Evolutionary conservation across 2,113 vertebrate genomes (phyloP).

Genomic region (Crotalus helleri): DNA sequence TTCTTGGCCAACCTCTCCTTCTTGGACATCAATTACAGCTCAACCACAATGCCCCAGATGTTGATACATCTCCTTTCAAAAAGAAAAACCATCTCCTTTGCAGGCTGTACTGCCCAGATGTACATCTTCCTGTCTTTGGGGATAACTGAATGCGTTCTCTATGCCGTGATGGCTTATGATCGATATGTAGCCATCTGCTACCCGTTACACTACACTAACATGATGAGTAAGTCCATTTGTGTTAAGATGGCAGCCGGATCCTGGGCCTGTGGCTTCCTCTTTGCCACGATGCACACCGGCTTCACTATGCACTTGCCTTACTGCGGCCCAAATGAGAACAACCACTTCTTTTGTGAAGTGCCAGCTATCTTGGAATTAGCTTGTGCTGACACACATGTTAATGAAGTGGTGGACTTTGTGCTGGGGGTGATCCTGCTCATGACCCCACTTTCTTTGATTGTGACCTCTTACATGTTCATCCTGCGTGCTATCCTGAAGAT

Average conservation of each 20-base stretch:
- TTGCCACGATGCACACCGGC: background rate
- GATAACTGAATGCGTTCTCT: background rate
- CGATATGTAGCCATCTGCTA: background rate
- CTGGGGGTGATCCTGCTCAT: background rate
- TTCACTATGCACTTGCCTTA: slow-evolving; percentile 7
- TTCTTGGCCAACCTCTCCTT: slow-evolving; percentile 11
- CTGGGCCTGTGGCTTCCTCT: slow-evolving; percentile 8
- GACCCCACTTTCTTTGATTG: background rate
- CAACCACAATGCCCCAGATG: background rate
- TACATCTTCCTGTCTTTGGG: slow-evolving; percentile 9
- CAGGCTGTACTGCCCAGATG: slow-evolving; percentile 2
- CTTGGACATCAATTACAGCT: slow-evolving; percentile 1
- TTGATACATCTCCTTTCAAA: background rate
- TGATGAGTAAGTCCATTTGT: background rate
- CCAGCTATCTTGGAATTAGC: background rate
- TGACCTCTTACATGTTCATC: slow-evolving; percentile 35
- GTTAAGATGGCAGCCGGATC: background rate
- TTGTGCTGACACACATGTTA: background rate
- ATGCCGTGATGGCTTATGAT: slow-evolving; percentile 10
- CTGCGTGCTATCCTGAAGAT: slow-evolving; percentile 23
- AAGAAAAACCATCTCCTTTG: background rate
- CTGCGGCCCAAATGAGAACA: background rate
- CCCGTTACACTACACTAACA: background rate
- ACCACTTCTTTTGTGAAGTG: background rate
- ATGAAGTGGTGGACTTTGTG: slow-evolving; percentile 1